Evolutionary conservation across 1,140 invertebrate species (phyloP), one percentile per base, ranked within the genome.

Genomic region (Drosophila neocordata): DNA sequence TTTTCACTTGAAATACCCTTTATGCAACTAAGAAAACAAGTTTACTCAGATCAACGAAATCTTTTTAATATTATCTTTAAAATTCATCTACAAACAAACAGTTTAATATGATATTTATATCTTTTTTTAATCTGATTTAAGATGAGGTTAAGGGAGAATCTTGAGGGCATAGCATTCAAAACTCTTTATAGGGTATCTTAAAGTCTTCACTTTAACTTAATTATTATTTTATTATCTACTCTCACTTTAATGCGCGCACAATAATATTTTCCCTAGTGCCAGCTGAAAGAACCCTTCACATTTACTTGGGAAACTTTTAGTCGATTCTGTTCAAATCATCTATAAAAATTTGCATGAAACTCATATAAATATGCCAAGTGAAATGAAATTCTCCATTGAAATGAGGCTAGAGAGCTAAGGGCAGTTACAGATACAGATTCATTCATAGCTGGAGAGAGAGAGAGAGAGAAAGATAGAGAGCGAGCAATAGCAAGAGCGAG

Each of bases 331-430:
- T 20, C 15, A 18, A 48, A 48, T 48, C 41, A 18, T 11, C 15
- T 48, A 20, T 48, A 20, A 18, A 48, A 48, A 48, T 48, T 48
- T 48, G 41, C 41, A 48, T 48, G 41, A 48, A 48, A 20, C 11
- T 20, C 41, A 48, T 20, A 48, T 48, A 48, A 48, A 48, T 48
- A 48, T 48, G 41, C 41, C 41, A 48, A 48, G 41, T 48, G 41
- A 48, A 48, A 20, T 48, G 41, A 48, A 48, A 48, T 48, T 48
- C 18, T 48, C 41, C 41, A 48, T 48, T 48, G 15, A 48, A 48
- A 48, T 48, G 41, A 20, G 41, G 15, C 41, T 18, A 11, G 0
- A 48, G 2, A 48, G 18, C 15, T 48, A 48, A 48, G 18, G 37
- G 15, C 41, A 7, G 27, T 6, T 31, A 1, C 41, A 48, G 41